These are phyloP conservation scores for Melopsittacus undulatus DNA, from an alignment of 2,797 vertebrate genomes.

Conservation along the genomic window DNA sequence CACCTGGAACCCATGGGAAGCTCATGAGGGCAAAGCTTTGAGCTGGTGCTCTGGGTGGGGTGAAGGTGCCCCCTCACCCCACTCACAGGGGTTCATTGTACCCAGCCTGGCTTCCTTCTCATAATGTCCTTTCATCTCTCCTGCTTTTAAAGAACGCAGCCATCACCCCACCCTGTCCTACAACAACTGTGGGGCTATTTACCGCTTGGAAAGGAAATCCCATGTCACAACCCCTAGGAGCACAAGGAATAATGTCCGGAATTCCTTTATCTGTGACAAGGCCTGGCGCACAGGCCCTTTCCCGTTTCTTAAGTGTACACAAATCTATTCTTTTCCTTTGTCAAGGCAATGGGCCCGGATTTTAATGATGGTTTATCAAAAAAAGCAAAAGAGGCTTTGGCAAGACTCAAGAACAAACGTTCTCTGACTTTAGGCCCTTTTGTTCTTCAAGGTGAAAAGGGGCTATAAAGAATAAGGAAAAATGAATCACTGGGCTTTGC, in stretches of 20 bases:
- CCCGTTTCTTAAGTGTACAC: conserved; percentile 68
- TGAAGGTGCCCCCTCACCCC: background rate
- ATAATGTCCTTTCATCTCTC: background rate
- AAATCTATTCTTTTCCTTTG: conserved; percentile 66
- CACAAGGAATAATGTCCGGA: conserved; percentile 74
- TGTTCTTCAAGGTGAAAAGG: conserved; percentile 67
- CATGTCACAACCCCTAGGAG: conserved; percentile 65
- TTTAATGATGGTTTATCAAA: conserved; percentile 56
- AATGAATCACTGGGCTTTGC: conserved; percentile 61
- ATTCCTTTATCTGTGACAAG: conserved; percentile 75
- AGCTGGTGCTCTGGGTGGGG: background rate
- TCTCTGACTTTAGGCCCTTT: conserved; percentile 47
- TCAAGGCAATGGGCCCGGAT: conserved; percentile 43
- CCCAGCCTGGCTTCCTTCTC: background rate
- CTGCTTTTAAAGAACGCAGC: background rate
- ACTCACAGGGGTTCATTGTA: background rate
- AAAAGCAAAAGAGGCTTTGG: conserved; percentile 13
- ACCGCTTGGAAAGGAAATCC: conserved; percentile 71
- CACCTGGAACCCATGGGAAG: background rate
- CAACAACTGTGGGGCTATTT: conserved; percentile 54
- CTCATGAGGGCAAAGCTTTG: background rate
- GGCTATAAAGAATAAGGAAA: conserved; percentile 55
- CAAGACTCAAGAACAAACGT: conserved; percentile 52
- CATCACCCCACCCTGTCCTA: conserved; percentile 11
- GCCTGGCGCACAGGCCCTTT: conserved; percentile 47